phyloP scores from a whole-genome alignment of 2,797 vertebrate species.

The Aselliscus stoliczkanus region DNA sequence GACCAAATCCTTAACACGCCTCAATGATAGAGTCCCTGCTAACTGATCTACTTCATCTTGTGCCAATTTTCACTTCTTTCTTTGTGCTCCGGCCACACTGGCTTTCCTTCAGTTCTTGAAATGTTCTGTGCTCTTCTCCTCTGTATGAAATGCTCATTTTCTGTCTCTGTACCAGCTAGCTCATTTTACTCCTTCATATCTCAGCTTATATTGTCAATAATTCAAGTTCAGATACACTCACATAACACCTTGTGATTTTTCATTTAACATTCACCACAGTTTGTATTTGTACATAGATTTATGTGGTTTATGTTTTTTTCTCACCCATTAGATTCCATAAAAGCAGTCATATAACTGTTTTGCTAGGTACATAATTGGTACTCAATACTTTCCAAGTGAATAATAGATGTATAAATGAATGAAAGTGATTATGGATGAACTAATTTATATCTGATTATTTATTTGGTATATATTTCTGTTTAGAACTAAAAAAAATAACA shows the following conservation, averaged over 20 bases:
- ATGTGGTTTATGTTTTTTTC: neutral
- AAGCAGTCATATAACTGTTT: neutral
- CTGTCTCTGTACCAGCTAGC: neutral
- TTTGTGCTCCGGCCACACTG: neutral
- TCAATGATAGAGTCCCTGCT: neutral
- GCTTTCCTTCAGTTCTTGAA: neutral
- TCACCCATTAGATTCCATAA: neutral
- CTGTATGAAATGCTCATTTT: neutral
- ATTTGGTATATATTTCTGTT: slow-evolving; percentile 9
- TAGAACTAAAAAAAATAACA: neutral
- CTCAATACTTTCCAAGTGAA: neutral
- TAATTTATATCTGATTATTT: neutral
- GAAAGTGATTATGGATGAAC: neutral
- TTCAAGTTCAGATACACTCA: neutral
- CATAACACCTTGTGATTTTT: neutral
- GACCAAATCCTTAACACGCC: neutral
- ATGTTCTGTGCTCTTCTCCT: neutral
- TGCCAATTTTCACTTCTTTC: neutral
- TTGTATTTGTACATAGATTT: neutral
- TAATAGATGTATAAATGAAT: neutral
- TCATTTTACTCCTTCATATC: neutral
- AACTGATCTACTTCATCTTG: neutral
- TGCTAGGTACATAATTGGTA: neutral
- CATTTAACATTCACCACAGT: neutral
- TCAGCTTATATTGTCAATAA: neutral